Percentiles rank a stretch among this genome's conserved stretches.
Conservation (phyloP, 2,888 invertebrate species). For the Parascotia fuliginaria region DNA sequence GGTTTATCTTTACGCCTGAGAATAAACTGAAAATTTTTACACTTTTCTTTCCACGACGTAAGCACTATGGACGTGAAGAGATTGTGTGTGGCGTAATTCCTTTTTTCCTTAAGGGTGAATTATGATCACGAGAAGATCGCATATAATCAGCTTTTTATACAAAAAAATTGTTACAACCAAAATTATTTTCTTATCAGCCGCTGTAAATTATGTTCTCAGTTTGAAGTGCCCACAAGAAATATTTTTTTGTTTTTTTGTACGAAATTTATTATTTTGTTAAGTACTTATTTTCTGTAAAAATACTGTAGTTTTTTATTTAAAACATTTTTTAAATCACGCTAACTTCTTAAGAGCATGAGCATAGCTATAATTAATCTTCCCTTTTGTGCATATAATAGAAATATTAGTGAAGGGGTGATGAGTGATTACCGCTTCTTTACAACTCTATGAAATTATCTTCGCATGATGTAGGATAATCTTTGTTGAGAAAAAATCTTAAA, state of each 20-base stretch:
- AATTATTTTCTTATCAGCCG: conserved; percentile 1
- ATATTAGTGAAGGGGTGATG: conserved; percentile 7
- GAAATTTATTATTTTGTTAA: too few relatives aligned
- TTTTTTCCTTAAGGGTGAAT: conserved; percentile 3
- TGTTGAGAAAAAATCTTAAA: conserved; percentile 1
- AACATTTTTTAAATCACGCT: background rate
- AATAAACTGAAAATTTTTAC: background rate
- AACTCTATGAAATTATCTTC: conserved; percentile 10
- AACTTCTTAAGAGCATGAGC: background rate
- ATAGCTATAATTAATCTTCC: background rate
- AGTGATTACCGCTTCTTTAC: conserved; percentile 6
- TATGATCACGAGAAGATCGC: conserved; percentile 5
- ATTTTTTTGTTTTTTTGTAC: background rate
- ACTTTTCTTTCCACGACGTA: background rate
- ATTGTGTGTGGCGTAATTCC: conserved; percentile 3
- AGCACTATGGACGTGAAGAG: conserved; percentile 4
- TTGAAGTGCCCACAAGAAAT: background rate
- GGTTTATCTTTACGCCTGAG: conserved; percentile 1
- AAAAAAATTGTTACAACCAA: background rate
- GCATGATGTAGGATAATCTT: conserved; percentile 8
- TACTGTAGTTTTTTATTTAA: too few relatives aligned
- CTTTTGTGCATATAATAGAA: conserved; percentile 2
- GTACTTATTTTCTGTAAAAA: too few relatives aligned
- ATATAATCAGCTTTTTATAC: conserved; percentile 5
- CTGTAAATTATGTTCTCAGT: background rate